phyloP scores from a whole-genome alignment of 2,797 vertebrate species.

The Alcedo quadribrachys region DNA sequence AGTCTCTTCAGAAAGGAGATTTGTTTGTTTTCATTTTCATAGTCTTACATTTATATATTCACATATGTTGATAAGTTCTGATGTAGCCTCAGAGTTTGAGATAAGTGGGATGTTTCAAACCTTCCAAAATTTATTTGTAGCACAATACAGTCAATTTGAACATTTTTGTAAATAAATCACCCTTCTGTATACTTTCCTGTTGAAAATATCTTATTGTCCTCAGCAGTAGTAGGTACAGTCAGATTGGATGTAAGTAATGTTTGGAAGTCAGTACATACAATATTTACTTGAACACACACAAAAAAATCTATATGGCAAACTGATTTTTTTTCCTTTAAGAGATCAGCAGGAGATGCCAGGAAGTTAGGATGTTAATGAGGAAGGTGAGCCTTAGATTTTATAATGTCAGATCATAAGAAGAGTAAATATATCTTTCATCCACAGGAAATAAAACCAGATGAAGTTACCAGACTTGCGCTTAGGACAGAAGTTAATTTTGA shows the following conservation, averaged over 20 bases:
- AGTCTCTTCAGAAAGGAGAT: not conserved
- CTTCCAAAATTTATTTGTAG: not conserved
- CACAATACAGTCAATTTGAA: not conserved
- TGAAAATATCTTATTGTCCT: not conserved
- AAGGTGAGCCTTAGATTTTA: not conserved
- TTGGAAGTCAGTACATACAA: not conserved
- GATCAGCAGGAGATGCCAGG: not conserved
- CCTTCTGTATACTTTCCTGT: not conserved
- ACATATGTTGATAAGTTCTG: not conserved
- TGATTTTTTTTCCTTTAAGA: not conserved
- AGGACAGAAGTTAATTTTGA: constrained; percentile 87
- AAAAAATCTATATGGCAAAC: not conserved
- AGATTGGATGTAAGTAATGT: not conserved
- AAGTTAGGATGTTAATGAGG: not conserved
- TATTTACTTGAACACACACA: not conserved
- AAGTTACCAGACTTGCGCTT: constrained; percentile 90
- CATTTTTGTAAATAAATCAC: not conserved
- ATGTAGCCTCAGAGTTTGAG: not conserved
- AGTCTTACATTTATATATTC: not conserved
- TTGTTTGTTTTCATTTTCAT: not conserved
- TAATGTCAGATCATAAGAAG: not conserved
- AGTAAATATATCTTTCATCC: not conserved
- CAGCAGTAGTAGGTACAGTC: not conserved
- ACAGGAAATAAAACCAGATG: constrained; percentile 84
- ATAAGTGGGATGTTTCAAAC: not conserved